Percentiles rank a stretch among this genome's conserved stretches.
These are phyloP conservation scores for Garrulus glandarius DNA, from an alignment of 2,797 vertebrate genomes.

Conservation along the genomic window DNA sequence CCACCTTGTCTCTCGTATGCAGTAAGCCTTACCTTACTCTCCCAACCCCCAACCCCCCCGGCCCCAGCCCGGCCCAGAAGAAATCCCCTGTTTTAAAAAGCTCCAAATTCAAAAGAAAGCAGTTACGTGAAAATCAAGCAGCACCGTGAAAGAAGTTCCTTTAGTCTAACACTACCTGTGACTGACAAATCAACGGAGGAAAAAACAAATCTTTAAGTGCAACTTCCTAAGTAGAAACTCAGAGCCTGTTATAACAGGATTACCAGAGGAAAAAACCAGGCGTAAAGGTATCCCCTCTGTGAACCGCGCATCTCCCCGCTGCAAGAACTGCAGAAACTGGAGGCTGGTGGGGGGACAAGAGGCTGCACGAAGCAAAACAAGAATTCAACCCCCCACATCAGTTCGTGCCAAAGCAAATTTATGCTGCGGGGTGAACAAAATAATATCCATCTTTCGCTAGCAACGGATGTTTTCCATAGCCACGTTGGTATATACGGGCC, in stretches of 20 bases:
- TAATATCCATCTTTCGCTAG: neutral
- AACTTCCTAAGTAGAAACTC: neutral
- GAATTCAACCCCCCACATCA: neutral
- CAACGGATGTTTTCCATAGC: neutral
- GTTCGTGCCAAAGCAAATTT: neutral
- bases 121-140: neutral
- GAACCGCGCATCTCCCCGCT: fast-evolving
- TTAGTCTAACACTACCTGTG: neutral
- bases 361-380: neutral
- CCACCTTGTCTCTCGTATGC: neutral
- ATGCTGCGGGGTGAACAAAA: neutral
- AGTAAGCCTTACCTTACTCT: neutral
- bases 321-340: neutral
- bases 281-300: neutral
- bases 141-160: neutral
- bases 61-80: neutral
- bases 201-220: neutral
- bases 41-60: too few relatives aligned
- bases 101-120: neutral
- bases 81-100: neutral
- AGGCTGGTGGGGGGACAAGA: neutral
- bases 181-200: neutral
- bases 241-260: neutral
- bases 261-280: neutral
- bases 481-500: neutral